Base-by-base conservation (phyloP, 1,140 invertebrate species). In the Brachionus rotundiformis region DNA sequence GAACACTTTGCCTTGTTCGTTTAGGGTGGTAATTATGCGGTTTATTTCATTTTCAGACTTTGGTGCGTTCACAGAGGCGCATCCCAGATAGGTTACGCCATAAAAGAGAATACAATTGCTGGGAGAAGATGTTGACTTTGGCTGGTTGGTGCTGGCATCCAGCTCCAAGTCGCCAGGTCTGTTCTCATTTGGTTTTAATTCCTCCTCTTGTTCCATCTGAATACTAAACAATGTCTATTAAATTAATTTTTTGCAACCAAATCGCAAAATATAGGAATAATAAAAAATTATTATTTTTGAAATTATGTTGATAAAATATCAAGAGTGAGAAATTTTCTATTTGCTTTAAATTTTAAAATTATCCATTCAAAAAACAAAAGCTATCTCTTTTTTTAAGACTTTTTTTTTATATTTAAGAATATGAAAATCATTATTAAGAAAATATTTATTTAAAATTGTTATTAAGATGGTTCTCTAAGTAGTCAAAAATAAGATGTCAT, bases 31-130 rank as follows among this genome's bases (percentile, higher is more conserved):
- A 92, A 98, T 97, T 85, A 96, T 96, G 47, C 93, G 90, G 86
- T 95, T 94, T 83, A 98, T 96, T 90, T 98, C 96, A n/a, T 89
- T 89, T 89, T 98, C 95, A 68, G 93, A 95, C 86, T 95, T 93
- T 3, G 96, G 95, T 3, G 94, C 93, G 87, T 94, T 94, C 82
- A 98, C 95, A 81, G 92, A 92, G 59, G 95, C 93, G 10, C 94
- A 93, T 36, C 96, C 96, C 81, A 98, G 90, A 89, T 98, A 98
- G 75, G 93, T 94, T 29, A 99, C 93, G 16, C 94, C 93, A 86
- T 94, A 93, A 87, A 97, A 98, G 84, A 95, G 82, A 91, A 76
- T 87, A 31, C 47, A 71, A 25, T 84, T 82, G 63, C 83, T 44
- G 10, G 33, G 68, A 13, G 65, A 71, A 23, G 65, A 11, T 39